These are phyloP conservation scores for Fulmarus glacialis DNA, from an alignment of 2,113 vertebrate species.

Conservation along the genomic window DNA sequence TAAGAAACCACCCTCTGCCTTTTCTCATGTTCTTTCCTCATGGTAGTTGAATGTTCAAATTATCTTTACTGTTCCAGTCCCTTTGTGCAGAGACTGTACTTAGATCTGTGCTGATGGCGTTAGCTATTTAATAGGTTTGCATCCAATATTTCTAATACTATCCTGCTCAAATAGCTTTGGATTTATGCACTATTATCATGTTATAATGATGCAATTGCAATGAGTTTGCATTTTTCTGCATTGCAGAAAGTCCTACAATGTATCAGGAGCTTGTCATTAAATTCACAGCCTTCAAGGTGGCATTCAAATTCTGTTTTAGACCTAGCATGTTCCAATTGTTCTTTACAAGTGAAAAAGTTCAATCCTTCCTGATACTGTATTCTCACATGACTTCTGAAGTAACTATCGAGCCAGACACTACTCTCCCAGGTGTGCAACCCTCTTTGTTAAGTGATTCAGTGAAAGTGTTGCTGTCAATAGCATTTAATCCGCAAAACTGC, in stretches of 20 bases:
- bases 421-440: not conserved
- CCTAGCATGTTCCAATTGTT: not conserved
- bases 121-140: not conserved
- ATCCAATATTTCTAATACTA: not conserved
- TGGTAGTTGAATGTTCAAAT: not conserved
- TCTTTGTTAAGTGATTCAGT: not conserved
- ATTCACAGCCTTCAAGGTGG: not conserved
- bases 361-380: not conserved
- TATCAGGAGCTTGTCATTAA: not conserved
- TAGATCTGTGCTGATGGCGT: not conserved
- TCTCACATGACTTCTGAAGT: not conserved
- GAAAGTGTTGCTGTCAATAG: not conserved
- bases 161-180: not conserved
- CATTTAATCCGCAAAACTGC: not conserved
- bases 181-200: not conserved
- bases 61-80: not conserved
- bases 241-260: not conserved
- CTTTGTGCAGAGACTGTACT: not conserved
- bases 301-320: not conserved
- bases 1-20: not conserved
- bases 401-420: not conserved
- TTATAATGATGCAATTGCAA: not conserved
- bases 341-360: not conserved
- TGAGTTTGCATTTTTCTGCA: not conserved
- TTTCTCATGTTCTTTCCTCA: not conserved